A percentile compares a stretch with the other conserved stretches of the same genome.
Conservation (phyloP, 2,113 vertebrate species). For the Reinhardtius hippoglossoides region DNA sequence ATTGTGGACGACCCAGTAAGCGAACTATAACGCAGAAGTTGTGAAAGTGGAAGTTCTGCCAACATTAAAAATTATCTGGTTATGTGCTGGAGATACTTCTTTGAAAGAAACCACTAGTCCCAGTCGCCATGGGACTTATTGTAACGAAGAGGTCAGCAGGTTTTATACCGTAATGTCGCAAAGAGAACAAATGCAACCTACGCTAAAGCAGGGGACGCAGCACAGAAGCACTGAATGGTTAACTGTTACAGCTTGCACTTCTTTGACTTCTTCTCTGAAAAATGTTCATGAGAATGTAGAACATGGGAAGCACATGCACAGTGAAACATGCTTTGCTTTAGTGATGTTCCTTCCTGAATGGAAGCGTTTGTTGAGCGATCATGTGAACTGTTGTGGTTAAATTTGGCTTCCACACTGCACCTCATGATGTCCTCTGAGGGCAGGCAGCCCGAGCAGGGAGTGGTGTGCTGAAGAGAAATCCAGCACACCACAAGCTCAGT, state of each 20-base stretch:
- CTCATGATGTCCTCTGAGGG: constrained; percentile 68
- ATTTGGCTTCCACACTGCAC: constrained; percentile 57
- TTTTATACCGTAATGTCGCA: neutral
- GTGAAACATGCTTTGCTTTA: constrained; percentile 31
- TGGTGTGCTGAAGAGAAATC: constrained; percentile 15
- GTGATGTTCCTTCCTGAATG: constrained; percentile 55
- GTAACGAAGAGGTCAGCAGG: neutral
- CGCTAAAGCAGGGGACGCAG: neutral
- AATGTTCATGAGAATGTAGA: neutral
- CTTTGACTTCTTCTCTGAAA: neutral
- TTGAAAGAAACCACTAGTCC: neutral
- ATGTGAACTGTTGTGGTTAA: constrained; percentile 71
- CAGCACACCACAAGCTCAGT: neutral
- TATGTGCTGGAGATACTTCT: neutral
- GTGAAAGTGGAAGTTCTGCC: neutral
- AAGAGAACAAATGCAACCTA: neutral
- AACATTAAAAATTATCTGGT: neutral
- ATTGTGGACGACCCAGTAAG: too few species aligned
- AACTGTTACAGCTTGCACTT: too few species aligned
- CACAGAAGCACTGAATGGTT: neutral
- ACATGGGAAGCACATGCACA: constrained; percentile 11
- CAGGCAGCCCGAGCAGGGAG: neutral
- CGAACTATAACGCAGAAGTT: too few species aligned
- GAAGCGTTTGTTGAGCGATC: constrained; percentile 64
- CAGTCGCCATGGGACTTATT: too few species aligned